Evolutionary conservation across 2,888 invertebrate species (phyloP), one percentile per base, ranked within the genome.

Genomic region (Parnassius orleans): DNA sequence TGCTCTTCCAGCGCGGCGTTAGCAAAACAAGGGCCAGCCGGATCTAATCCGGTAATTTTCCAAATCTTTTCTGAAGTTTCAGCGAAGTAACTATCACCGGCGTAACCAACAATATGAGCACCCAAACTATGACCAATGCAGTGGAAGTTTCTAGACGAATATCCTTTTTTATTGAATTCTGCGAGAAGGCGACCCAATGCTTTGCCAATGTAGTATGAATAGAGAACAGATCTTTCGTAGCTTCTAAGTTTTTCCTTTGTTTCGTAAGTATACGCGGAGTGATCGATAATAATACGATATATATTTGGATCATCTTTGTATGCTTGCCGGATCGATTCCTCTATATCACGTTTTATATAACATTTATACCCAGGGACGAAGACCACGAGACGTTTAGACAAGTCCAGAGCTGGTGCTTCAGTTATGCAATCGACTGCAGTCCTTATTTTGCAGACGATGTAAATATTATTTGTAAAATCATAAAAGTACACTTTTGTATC

Each of bases 1-100:
- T 86, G 74, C n/a, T 79, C 74, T 15, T 72, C 68, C 5, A 67
- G 59, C 3, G 58, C 57, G 43, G 65, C 60, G 3, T 64, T 48
- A 3, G 61, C 52, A 41, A 71, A 73, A 61, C 70, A 72, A 42
- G 71, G 71, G 11, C 71, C 70, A 5, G 72, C 71, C 0, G 72
- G 72, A 58, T 72, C 72, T 10, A 70, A 64, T 2, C 68, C 72
- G 11, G 70, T 71, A 3, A 69, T 63, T 41, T 60, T 65, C 58
- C 61, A 60, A 2, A 71, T 24, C 9, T 56, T 64, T 9, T 62
- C 54, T 0, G 59, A 60, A 14, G 66, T 67, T 33, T 60, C 56
- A 15, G 42, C 58, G 15, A 10, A 56, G 60, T 63, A 72, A 10
- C 46, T 57, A 33, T 67, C 65, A 10, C 68, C 66, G 5, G 68